phyloP scores from a whole-genome alignment of 2,113 vertebrate genomes.

The Cnemophilus loriae region DNA sequence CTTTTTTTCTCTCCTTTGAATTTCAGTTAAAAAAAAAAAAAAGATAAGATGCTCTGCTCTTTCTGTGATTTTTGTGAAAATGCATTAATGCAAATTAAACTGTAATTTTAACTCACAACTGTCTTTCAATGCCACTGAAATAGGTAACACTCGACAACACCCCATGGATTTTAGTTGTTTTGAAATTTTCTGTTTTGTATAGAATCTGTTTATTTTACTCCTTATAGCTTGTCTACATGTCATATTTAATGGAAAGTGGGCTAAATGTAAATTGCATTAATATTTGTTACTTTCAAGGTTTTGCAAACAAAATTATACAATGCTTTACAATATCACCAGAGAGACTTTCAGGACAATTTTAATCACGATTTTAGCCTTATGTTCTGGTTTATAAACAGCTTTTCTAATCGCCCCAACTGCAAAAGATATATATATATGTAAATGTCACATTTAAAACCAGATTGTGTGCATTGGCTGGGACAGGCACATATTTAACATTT shows the following conservation, averaged over 20 bases:
- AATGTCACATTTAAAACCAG: slow-evolving; percentile 51
- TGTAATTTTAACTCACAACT: slow-evolving; percentile 1
- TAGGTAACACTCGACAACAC: not conserved
- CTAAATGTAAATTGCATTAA: not conserved
- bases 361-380: not conserved
- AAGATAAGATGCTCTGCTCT: not conserved
- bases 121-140: slow-evolving; percentile 1
- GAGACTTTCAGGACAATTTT: not conserved
- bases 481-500: slow-evolving; percentile 23
- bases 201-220: not conserved
- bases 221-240: not conserved
- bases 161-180: not conserved
- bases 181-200: not conserved
- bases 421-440: not conserved
- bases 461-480: not conserved
- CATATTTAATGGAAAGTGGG: not conserved
- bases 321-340: not conserved
- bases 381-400: slow-evolving; percentile 19
- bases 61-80: not conserved
- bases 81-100: slow-evolving; percentile 13
- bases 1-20: not conserved
- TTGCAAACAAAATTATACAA: not conserved
- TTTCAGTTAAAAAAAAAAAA: not conserved
- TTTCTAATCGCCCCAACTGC: not conserved
- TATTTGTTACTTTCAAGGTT: not conserved